These are phyloP conservation scores for Pyrocoelia pectoralis DNA, from an alignment of 2,888 invertebrate genomes.

Conservation along the genomic window DNA sequence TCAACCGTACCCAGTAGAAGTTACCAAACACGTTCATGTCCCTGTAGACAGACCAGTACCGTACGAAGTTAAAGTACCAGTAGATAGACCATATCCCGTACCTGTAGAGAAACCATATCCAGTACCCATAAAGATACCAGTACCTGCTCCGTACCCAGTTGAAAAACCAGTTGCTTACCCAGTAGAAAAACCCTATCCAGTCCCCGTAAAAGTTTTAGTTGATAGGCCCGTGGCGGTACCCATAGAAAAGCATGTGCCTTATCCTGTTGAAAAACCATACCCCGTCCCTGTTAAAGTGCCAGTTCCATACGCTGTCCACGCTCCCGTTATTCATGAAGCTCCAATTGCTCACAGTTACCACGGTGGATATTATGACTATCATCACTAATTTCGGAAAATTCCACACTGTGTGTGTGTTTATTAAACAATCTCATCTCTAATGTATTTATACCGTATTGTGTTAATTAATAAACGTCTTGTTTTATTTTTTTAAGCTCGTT, in stretches of 20 bases:
- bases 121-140: constrained; percentile 70
- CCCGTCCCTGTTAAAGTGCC: constrained; percentile 66
- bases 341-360: constrained; percentile 23
- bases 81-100: constrained; percentile 64
- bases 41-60: constrained; percentile 76
- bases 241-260: constrained; percentile 68
- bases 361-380: constrained; percentile 24
- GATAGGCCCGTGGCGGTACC: constrained; percentile 76
- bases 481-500: constrained; percentile 33
- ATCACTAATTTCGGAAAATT: constrained; percentile 21
- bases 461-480: constrained; percentile 35
- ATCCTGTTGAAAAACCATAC: constrained; percentile 48
- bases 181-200: constrained; percentile 66
- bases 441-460: constrained; percentile 32
- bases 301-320: constrained; percentile 60
- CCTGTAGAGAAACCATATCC: constrained; percentile 72
- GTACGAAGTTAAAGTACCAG: constrained; percentile 69
- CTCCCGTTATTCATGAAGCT: constrained; percentile 8
- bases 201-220: constrained; percentile 63
- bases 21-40: constrained; percentile 72
- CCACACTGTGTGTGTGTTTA: constrained; percentile 33
- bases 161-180: constrained; percentile 69
- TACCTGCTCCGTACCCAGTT: constrained; percentile 76
- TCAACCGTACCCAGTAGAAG: constrained; percentile 72
- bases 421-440: constrained; percentile 22